phyloP scores from a whole-genome alignment of 23 tunicate genomes.

The Trididemnum nubilum region DNA sequence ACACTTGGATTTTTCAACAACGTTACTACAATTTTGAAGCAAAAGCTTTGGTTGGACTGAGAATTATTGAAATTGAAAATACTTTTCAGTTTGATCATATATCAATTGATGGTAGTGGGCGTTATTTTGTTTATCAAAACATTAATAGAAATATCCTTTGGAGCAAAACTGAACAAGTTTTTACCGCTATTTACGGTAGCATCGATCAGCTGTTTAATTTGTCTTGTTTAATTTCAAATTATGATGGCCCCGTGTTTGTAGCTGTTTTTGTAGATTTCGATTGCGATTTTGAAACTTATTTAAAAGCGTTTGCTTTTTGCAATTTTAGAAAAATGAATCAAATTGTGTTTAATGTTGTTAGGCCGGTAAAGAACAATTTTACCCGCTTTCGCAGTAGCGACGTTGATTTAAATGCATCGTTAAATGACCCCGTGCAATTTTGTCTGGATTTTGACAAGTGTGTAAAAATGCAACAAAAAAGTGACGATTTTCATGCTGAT shows the following conservation, averaged over 20 bases:
- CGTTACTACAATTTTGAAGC: neutral
- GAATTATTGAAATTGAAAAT: neutral
- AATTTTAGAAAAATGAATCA: neutral
- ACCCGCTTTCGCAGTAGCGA: too few species aligned
- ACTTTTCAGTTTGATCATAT: neutral
- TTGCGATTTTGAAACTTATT: slow-evolving; percentile 18
- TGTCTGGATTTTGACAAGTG: slow-evolving; percentile 32
- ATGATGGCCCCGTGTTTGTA: slow-evolving; percentile 59
- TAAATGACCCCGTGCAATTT: slow-evolving; percentile 21
- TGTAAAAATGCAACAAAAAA: slow-evolving; percentile 18
- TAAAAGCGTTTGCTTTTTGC: slow-evolving; percentile 30
- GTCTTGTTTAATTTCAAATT: slow-evolving; percentile 6
- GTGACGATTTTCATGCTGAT: neutral
- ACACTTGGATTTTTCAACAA: neutral
- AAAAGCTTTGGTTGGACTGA: neutral
- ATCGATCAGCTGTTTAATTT: slow-evolving; percentile 6
- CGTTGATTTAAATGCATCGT: neutral
- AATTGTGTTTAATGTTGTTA: slow-evolving; percentile 41
- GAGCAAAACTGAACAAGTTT: too few species aligned
- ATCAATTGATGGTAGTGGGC: slow-evolving; percentile 14
- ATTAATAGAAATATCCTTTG: too few species aligned
- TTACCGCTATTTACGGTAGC: too few species aligned
- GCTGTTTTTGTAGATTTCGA: slow-evolving; percentile 50
- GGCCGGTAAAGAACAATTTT: slow-evolving; percentile 4
- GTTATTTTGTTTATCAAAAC: slow-evolving; percentile 10